phyloP scores from a whole-genome alignment of 2,113 vertebrate species.

The Tonatia bakeri region DNA sequence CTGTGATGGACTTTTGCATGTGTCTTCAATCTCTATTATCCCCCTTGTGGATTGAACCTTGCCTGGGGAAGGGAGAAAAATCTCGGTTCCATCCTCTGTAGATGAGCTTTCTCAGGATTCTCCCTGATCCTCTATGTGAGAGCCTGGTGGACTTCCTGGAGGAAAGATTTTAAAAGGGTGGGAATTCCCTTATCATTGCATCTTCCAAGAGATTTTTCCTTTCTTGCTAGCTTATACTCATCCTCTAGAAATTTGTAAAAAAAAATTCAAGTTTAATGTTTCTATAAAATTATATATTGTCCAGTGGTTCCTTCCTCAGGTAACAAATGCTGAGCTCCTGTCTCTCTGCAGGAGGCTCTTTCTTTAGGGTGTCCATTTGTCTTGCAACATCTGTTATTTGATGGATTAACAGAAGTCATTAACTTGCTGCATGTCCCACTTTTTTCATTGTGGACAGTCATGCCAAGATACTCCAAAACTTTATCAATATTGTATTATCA shows the following conservation, averaged over 20 bases:
- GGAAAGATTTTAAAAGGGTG: neutral
- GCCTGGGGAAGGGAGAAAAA: neutral
- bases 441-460: neutral
- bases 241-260: neutral
- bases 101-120: neutral
- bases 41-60: fast-evolving
- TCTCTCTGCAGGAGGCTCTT: neutral
- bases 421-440: neutral
- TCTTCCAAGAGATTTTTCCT: neutral
- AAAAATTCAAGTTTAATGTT: neutral
- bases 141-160: neutral
- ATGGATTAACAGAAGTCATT: neutral
- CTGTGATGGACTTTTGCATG: neutral
- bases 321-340: neutral
- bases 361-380: neutral
- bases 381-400: neutral
- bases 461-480: neutral
- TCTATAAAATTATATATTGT: neutral
- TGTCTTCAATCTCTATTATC: neutral
- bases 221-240: neutral
- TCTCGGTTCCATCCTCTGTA: neutral
- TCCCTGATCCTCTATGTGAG: neutral
- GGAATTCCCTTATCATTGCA: neutral
- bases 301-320: neutral
- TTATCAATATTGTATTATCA: neutral